These are phyloP conservation scores for Condylura cristata DNA, from an alignment of 2,113 vertebrate genomes.

Conservation along the genomic window DNA sequence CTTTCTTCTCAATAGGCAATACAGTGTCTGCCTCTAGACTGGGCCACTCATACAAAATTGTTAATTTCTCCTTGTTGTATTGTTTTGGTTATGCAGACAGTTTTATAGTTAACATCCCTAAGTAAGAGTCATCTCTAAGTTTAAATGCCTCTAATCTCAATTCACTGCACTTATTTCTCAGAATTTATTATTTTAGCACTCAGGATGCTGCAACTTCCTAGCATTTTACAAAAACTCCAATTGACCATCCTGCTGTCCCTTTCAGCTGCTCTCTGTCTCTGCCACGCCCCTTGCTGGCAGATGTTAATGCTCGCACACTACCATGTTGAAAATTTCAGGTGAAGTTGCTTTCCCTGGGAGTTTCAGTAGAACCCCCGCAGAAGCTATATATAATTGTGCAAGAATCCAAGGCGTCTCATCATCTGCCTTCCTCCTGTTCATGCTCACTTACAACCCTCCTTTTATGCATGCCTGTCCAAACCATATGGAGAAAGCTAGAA, in stretches of 20 bases:
- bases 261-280: not conserved
- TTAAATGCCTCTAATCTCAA: not conserved
- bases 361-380: not conserved
- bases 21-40: not conserved
- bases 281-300: not conserved
- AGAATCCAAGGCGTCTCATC: not conserved
- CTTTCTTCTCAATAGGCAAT: not conserved
- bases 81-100: not conserved
- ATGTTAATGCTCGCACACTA: not conserved
- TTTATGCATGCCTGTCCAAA: not conserved
- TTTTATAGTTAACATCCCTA: not conserved
- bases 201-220: not conserved
- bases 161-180: not conserved
- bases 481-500: not conserved
- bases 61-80: not conserved
- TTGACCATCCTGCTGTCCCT: not conserved
- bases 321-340: not conserved
- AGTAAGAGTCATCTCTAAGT: not conserved
- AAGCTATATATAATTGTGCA: not conserved
- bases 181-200: not conserved
- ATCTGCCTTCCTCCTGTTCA: not conserved
- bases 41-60: not conserved
- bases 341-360: not conserved
- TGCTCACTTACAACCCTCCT: rapidly evolving
- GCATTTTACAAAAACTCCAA: not conserved